Conservation (phyloP, 2,888 invertebrate species). For the Apantesis nais region DNA sequence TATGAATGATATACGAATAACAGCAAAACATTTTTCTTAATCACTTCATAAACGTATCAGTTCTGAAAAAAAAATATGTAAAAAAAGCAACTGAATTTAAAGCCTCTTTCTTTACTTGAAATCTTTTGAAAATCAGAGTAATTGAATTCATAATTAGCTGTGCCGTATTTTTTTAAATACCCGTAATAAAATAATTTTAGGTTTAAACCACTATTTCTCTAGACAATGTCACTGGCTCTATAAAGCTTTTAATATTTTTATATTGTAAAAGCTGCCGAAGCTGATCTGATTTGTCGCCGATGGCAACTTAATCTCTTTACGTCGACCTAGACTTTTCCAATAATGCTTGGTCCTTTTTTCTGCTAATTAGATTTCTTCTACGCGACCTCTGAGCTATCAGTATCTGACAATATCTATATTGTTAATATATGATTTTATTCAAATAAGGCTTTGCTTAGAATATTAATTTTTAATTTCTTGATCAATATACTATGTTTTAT, state of each 20-base stretch:
- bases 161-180: not conserved
- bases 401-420: too few species aligned
- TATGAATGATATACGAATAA: too few species aligned
- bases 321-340: conserved; percentile 19
- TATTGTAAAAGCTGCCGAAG: conserved; percentile 9
- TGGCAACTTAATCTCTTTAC: conserved; percentile 29
- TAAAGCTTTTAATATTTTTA: not conserved
- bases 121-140: not conserved
- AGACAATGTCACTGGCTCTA: not conserved
- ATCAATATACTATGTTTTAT: too few species aligned
- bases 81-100: too few species aligned
- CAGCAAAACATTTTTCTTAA: too few species aligned
- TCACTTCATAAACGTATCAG: too few species aligned
- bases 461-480: not conserved
- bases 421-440: conserved; percentile 21
- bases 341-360: conserved; percentile 20
- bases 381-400: conserved; percentile 14
- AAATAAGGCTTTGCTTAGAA: not conserved
- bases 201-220: not conserved
- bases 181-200: not conserved
- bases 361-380: conserved; percentile 41
- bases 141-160: not conserved
- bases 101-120: too few species aligned
- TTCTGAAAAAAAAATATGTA: too few species aligned
- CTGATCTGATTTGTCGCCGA: conserved; percentile 36